Conservation (phyloP, 1,140 invertebrate genomes). For the Leguminivora glycinivorella region DNA sequence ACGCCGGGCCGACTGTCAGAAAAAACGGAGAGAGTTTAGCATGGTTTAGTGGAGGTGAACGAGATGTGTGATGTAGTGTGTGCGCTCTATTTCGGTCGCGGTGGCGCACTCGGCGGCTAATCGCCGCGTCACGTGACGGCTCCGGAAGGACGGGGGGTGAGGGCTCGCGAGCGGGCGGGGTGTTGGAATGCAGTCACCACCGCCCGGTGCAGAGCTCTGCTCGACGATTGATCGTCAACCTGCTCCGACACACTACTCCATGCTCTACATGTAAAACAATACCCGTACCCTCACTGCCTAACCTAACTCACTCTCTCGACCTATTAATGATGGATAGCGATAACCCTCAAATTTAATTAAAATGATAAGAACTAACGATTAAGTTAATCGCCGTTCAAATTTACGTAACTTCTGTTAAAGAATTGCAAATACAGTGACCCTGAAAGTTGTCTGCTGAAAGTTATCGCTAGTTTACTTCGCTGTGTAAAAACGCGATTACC, state of each 20-base stretch:
- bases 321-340: not conserved
- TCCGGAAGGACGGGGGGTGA: conserved; percentile 74
- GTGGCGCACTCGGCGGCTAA: conserved; percentile 75
- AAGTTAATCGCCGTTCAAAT: not conserved
- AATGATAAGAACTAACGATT: not conserved
- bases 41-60: conserved; percentile 66
- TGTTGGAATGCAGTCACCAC: conserved; percentile 76
- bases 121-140: conserved; percentile 74
- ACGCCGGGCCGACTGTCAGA: conserved; percentile 33
- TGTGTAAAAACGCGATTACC: not conserved
- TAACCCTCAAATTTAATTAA: not conserved
- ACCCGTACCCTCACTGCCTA: conserved; percentile 36
- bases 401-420: not conserved
- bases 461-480: not conserved
- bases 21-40: conserved; percentile 64
- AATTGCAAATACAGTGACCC: not conserved
- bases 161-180: conserved; percentile 58
- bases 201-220: conserved; percentile 64
- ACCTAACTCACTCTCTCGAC: conserved; percentile 32
- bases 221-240: conserved; percentile 71
- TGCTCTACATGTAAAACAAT: conserved; percentile 30
- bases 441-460: not conserved
- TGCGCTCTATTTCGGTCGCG: conserved; percentile 76
- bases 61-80: conserved; percentile 67
- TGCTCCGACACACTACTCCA: conserved; percentile 35